Base-by-base conservation (phyloP, 2,797 vertebrate species). In the Paguma larvata region DNA sequence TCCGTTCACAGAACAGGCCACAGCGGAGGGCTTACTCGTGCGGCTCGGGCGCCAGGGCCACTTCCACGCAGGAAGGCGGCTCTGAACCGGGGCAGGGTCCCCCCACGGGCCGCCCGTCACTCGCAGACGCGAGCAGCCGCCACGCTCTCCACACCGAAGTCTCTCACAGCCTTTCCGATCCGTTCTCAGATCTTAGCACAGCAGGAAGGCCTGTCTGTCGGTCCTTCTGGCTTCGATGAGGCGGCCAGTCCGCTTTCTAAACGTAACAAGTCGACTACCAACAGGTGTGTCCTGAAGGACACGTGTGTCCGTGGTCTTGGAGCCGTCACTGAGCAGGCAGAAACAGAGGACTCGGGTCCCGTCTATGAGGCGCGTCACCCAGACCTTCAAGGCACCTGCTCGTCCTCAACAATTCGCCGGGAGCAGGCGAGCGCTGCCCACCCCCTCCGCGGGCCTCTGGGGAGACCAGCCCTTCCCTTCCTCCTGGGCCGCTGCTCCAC, bases 351-450 rank as follows among this genome's bases (percentile, higher is more conserved):
- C 30, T 30, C 4, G 13, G 18, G 73, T 16, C 72, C 68, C 34
- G 1, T 14, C 4, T 67, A 21, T 9, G 27, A 59, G 1, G 6
- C 6, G 1, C 0, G 0, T 32, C 82, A 5, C 44, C 44, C 87
- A 7, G 27, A 80, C 2, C 0, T 9, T 56, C 6, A 56, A 44
- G 1, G 9, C 87, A 23, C 51, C 62, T 14, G 21, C 46, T 63
- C 8, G 0, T n/a, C 62, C 44, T 15, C 27, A 6, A 32, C 5
- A 21, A 56, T 14, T 4, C 19, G 3, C 48, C 0, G 0, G 2
- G 10, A 65, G 87, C 46, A 48, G 46, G 51, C 12, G 41, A 32
- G 16, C 8, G 21, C 62, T 5, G n/a, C 34, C 6, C 25, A 53
- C 70, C 68, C 63, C 3, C 4, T 19, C 67, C 25, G 0, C 1